A percentile compares a stretch with the other conserved stretches of the same genome.
phyloP scores from a whole-genome alignment of 30 jellyfish, hydroid and myxozoan genomes.

The Cassiopea xamachana region DNA sequence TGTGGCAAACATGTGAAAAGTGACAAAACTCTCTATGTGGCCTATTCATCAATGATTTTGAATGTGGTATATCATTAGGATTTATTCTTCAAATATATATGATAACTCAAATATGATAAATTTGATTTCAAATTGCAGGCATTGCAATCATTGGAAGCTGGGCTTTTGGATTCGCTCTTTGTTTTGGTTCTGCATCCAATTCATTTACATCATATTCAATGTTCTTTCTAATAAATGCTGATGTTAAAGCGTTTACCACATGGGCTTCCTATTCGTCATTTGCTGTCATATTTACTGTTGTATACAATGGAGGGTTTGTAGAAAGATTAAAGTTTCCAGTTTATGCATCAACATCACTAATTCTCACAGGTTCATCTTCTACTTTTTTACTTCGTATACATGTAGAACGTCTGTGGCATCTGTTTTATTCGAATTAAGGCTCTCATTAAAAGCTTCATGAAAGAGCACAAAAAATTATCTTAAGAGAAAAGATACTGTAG shows the following conservation, averaged over 20 bases:
- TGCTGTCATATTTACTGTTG: slow-evolving; percentile 50
- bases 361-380: slow-evolving; percentile 68
- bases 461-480: too few species aligned
- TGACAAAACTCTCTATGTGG: too few species aligned
- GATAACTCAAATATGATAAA: neutral
- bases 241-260: neutral
- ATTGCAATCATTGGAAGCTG: slow-evolving; percentile 27
- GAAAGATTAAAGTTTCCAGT: slow-evolving; percentile 78
- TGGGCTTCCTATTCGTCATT: slow-evolving; percentile 53
- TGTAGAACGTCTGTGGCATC: too few species aligned
- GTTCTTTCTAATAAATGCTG: slow-evolving; percentile 29
- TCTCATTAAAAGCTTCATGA: too few species aligned
- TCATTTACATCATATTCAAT: slow-evolving; percentile 14
- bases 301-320: slow-evolving; percentile 85
- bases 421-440: too few species aligned
- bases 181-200: slow-evolving; percentile 32
- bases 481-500: too few species aligned
- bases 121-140: neutral
- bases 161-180: slow-evolving; percentile 55
- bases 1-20: too few species aligned
- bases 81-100: neutral
- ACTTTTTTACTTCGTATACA: neutral
- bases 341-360: slow-evolving; percentile 65
- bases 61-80: neutral
- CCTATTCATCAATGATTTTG: too few species aligned